phyloP scores from a whole-genome alignment of 2,888 invertebrate genomes.

The Lithophane leautieri region DNA sequence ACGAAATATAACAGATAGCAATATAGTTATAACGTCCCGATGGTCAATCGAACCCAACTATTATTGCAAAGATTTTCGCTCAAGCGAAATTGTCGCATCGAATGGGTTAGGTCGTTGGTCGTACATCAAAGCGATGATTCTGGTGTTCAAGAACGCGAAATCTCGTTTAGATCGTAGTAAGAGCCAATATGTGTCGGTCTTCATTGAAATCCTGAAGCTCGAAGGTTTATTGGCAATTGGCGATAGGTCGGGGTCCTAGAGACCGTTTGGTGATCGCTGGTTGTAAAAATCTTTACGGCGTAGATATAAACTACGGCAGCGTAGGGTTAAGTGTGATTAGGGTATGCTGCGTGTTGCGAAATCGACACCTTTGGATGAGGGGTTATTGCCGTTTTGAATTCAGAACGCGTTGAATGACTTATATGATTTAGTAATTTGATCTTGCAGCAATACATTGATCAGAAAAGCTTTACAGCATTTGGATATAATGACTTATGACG shows the following conservation, averaged over 20 bases:
- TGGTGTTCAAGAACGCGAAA: slow-evolving; percentile 50
- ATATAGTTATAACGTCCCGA: slow-evolving; percentile 41
- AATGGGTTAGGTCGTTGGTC: slow-evolving; percentile 51
- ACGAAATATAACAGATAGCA: slow-evolving; percentile 65
- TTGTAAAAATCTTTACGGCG: slow-evolving; percentile 87
- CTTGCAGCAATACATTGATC: neutral
- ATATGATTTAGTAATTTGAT: slow-evolving; percentile 30
- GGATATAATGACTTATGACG: neutral
- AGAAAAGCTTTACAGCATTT: neutral
- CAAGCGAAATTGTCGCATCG: slow-evolving; percentile 61
- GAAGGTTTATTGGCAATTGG: slow-evolving; percentile 81
- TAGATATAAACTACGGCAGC: slow-evolving; percentile 80
- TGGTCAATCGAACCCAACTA: slow-evolving; percentile 52
- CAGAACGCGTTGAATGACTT: slow-evolving; percentile 33
- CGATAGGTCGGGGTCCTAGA: slow-evolving; percentile 62
- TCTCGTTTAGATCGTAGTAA: slow-evolving; percentile 68
- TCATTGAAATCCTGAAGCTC: slow-evolving; percentile 79
- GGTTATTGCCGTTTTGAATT: slow-evolving; percentile 62
- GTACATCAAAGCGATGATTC: slow-evolving; percentile 68
- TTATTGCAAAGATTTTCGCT: slow-evolving; percentile 47
- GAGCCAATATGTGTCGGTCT: slow-evolving; percentile 67
- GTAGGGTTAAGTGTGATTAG: slow-evolving; percentile 87
- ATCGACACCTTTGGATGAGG: slow-evolving; percentile 67
- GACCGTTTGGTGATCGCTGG: slow-evolving; percentile 77
- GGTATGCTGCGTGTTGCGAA: slow-evolving; percentile 67